Conservation (phyloP, 2,113 vertebrate species). For the Falco punctatus region DNA sequence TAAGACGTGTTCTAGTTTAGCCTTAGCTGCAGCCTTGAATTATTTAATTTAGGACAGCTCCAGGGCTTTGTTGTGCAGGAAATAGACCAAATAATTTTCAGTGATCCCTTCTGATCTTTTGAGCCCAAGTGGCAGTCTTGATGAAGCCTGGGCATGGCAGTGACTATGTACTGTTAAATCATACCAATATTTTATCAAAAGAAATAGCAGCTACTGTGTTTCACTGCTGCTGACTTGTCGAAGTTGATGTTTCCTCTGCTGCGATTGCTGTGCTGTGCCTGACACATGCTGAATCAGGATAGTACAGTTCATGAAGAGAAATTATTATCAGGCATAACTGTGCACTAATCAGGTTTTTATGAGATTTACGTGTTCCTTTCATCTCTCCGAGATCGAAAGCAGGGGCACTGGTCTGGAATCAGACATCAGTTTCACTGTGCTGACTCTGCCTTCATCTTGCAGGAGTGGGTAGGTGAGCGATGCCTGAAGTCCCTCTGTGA, state of each 20-base stretch:
- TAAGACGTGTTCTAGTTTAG: not conserved
- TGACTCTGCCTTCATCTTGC: not conserved
- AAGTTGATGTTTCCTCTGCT: conserved; percentile 19
- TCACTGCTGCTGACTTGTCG: conserved; percentile 14
- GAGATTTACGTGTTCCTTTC: not conserved
- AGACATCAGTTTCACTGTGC: not conserved
- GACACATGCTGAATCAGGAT: conserved; percentile 4
- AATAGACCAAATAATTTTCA: not conserved
- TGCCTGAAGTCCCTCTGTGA: conserved; percentile 97
- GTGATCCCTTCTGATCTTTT: conserved; percentile 8
- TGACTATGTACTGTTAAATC: not conserved
- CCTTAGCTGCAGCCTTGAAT: not conserved
- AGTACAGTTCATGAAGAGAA: conserved; percentile 28
- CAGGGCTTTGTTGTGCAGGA: not conserved
- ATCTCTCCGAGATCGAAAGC: not conserved
- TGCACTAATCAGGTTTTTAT: not conserved
- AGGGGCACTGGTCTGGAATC: not conserved
- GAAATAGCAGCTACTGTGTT: conserved; percentile 13
- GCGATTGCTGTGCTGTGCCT: conserved; percentile 16
- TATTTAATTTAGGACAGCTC: not conserved
- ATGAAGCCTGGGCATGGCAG: not conserved
- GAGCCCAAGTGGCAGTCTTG: not conserved
- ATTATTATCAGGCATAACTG: not conserved
- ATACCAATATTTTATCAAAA: not conserved
- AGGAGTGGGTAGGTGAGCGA: conserved; percentile 99